phyloP scores from a whole-genome alignment of 2,113 vertebrate species.

The Festucalex cinctus region DNA sequence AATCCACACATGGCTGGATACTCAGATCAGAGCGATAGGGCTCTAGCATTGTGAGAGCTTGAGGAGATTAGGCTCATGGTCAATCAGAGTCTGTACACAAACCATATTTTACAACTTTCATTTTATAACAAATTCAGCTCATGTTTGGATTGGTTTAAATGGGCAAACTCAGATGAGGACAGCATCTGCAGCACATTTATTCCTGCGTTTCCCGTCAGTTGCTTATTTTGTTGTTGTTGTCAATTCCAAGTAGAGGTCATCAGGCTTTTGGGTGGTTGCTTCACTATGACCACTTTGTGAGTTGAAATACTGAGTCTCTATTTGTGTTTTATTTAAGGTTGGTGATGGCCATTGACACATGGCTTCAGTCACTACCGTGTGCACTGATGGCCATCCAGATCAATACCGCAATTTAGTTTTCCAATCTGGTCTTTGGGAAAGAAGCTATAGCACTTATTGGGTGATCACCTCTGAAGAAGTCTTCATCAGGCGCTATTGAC shows the following conservation, averaged over 20 bases:
- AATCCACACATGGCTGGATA: slow-evolving; percentile 66
- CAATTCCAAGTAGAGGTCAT: slow-evolving; percentile 71
- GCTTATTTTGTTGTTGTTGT: slow-evolving; percentile 41
- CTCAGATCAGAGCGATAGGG: slow-evolving; percentile 32
- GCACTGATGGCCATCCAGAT: slow-evolving; percentile 67
- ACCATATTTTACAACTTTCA: slow-evolving; percentile 24
- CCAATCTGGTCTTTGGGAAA: slow-evolving; percentile 67
- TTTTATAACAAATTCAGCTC: slow-evolving; percentile 29
- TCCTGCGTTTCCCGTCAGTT: slow-evolving; percentile 44
- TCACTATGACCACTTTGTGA: slow-evolving; percentile 63
- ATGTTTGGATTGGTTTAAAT: slow-evolving; percentile 27
- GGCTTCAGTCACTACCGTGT: slow-evolving; percentile 41
- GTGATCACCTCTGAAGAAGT: slow-evolving; percentile 74
- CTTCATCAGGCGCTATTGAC: slow-evolving; percentile 77
- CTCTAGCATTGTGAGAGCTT: slow-evolving; percentile 24
- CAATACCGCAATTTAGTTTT: slow-evolving; percentile 76
- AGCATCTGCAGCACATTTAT: slow-evolving; percentile 39
- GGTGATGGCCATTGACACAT: slow-evolving; percentile 39
- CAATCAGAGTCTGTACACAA: slow-evolving; percentile 39
- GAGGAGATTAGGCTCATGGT: slow-evolving; percentile 41
- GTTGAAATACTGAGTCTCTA: slow-evolving; percentile 57
- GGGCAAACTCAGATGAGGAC: slow-evolving; percentile 27
- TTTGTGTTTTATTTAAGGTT: slow-evolving; percentile 74
- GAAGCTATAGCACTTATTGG: slow-evolving; percentile 64
- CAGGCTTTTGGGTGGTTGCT: slow-evolving; percentile 64